Conservation (phyloP, 2,797 vertebrate species). For the Enteromius mattozi region DNA sequence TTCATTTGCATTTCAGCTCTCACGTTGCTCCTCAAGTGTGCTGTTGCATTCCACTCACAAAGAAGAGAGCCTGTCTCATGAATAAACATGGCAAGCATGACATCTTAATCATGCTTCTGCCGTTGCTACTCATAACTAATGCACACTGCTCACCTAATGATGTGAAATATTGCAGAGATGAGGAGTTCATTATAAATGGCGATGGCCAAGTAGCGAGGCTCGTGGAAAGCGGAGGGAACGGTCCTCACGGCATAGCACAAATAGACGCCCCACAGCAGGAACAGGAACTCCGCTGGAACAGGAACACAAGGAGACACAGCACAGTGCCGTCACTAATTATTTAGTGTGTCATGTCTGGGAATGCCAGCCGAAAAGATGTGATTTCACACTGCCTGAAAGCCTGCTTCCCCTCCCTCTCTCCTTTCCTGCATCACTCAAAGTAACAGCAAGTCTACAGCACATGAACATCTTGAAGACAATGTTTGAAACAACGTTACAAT, state of each 20-base stretch:
- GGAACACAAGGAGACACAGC: constrained; percentile 67
- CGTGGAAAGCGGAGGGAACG: constrained; percentile 96
- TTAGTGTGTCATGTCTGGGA: constrained; percentile 19
- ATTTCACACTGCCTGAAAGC: constrained; percentile 34
- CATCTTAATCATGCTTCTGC: neutral
- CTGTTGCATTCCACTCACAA: constrained; percentile 12
- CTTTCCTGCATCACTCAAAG: constrained; percentile 21
- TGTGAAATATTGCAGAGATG: constrained; percentile 94
- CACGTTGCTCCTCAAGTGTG: neutral
- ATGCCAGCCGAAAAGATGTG: constrained; percentile 28
- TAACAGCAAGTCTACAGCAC: neutral
- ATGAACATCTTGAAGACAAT: neutral
- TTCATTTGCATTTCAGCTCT: neutral
- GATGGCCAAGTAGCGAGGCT: constrained; percentile 96
- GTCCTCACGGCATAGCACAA: constrained; percentile 96
- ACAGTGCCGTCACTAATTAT: constrained; percentile 40
- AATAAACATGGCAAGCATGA: constrained; percentile 5
- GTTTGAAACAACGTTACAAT: constrained; percentile 6
- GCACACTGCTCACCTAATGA: constrained; percentile 85
- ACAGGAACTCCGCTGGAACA: constrained; percentile 91
- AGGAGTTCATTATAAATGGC: constrained; percentile 98
- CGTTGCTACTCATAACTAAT: neutral
- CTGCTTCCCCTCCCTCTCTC: constrained; percentile 11
- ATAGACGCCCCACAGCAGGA: constrained; percentile 97
- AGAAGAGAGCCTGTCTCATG: constrained; percentile 7